Percentiles rank a stretch among this genome's conserved stretches.
Conservation (phyloP, 2,113 vertebrate genomes). For the Dicaeum eximium region DNA sequence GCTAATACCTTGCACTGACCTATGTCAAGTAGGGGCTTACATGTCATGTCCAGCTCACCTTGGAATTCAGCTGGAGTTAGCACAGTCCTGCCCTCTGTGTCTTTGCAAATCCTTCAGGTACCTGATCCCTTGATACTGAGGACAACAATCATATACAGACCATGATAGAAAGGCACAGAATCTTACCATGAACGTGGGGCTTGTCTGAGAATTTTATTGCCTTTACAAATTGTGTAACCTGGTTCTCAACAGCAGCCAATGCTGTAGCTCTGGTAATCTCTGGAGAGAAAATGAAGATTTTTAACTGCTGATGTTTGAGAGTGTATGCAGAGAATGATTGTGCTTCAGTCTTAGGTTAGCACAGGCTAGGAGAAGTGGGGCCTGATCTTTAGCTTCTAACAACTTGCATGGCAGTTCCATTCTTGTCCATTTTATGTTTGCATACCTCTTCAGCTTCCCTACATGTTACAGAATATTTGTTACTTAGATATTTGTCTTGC, state of each 20-base stretch:
- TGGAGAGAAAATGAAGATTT: neutral
- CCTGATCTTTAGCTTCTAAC: neutral
- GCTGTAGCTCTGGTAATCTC: neutral
- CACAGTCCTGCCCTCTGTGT: neutral
- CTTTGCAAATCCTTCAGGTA: neutral
- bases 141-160: neutral
- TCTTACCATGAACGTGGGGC: neutral
- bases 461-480: neutral
- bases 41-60: neutral
- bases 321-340: neutral
- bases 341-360: neutral
- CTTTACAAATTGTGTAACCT: neutral
- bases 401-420: neutral
- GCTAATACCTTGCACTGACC: neutral
- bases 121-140: neutral
- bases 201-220: neutral
- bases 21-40: neutral
- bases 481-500: neutral
- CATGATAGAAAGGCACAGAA: neutral
- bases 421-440: neutral
- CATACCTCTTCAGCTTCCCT: neutral
- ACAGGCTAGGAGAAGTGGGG: neutral
- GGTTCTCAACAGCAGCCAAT: neutral
- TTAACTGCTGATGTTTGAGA: neutral
- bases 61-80: conserved; percentile 9